phyloP scores from a whole-genome alignment of 2,888 invertebrate species.

The Stramonita haemastoma region DNA sequence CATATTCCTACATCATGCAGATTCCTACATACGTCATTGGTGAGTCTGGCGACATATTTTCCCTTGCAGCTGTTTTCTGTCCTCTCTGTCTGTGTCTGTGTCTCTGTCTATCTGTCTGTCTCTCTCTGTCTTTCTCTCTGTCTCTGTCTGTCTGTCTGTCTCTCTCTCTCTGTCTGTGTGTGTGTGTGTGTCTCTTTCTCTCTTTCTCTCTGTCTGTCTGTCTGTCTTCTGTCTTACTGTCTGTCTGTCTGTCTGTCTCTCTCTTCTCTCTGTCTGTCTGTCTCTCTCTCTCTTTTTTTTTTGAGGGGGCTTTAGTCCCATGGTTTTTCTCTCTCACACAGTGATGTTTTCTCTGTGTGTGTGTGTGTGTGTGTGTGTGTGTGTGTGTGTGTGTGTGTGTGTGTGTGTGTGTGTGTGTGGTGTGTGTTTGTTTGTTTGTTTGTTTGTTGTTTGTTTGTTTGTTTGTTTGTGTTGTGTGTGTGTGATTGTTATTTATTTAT shows the following conservation, averaged over 20 bases:
- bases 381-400: not conserved
- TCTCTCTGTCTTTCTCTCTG: not conserved
- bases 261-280: not conserved
- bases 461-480: not conserved
- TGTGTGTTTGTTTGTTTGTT: not conserved
- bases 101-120: not conserved
- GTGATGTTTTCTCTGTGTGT: not conserved
- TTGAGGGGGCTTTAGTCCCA: not conserved
- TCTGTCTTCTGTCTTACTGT: not conserved
- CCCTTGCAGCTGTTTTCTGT: not conserved
- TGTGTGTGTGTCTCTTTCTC: not conserved
- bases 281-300: not conserved
- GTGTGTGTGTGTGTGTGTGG: not conserved
- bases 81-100: not conserved
- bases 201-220: not conserved
- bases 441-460: not conserved
- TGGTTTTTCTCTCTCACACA: not conserved
- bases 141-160: not conserved
- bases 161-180: not conserved
- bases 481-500: not conserved
- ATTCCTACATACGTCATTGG: constrained; percentile 77
- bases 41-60: constrained; percentile 53
- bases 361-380: not conserved
- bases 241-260: no score
- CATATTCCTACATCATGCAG: constrained; percentile 74